Evolutionary conservation across 2,888 invertebrate species (phyloP).

Genomic region (Drosophila silvestris): DNA sequence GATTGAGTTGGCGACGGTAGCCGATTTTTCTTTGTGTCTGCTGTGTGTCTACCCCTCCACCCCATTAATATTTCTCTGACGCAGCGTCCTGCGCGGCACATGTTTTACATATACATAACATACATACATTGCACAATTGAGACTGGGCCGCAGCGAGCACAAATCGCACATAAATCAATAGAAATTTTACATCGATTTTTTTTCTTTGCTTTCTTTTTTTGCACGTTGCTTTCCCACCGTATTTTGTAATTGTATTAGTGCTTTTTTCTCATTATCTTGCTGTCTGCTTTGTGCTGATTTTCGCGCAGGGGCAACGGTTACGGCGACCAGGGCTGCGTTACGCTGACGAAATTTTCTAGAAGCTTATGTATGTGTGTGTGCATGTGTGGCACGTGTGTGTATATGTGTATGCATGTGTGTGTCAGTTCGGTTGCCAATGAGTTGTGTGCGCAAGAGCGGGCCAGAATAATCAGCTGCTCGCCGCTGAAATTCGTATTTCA

Average conservation of each 20-base stretch:
- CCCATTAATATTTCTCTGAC: slow-evolving; percentile 51
- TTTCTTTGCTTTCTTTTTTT: slow-evolving; percentile 42
- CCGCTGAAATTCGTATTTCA: slow-evolving; percentile 27
- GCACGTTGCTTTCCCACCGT: slow-evolving; percentile 49
- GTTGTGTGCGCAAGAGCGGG: slow-evolving; percentile 14
- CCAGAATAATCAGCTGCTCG: slow-evolving; percentile 67
- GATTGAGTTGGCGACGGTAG: slow-evolving; percentile 43
- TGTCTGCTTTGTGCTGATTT: slow-evolving; percentile 59
- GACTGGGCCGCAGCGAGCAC: slow-evolving; percentile 35
- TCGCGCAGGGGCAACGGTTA: slow-evolving; percentile 68
- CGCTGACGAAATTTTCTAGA: slow-evolving; percentile 73
- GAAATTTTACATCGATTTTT: slow-evolving; percentile 60
- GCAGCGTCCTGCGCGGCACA: slow-evolving; percentile 78
- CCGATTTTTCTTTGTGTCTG: slow-evolving; percentile 26
- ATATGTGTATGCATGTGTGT: slow-evolving; percentile 15
- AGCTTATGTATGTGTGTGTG: slow-evolving; percentile 34
- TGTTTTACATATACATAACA: slow-evolving; percentile 52
- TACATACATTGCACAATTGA: slow-evolving; percentile 11
- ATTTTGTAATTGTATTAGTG: slow-evolving; percentile 50
- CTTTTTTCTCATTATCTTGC: slow-evolving; percentile 45
- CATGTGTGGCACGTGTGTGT: slow-evolving; percentile 27
- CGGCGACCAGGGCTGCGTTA: slow-evolving; percentile 65
- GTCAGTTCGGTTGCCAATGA: slow-evolving; percentile 19
- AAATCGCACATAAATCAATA: slow-evolving; percentile 64
- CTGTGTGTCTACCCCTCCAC: slow-evolving; percentile 27